Evolutionary conservation across 2,888 invertebrate genomes (phyloP).

Genomic region (Drosophila phalerata): DNA sequence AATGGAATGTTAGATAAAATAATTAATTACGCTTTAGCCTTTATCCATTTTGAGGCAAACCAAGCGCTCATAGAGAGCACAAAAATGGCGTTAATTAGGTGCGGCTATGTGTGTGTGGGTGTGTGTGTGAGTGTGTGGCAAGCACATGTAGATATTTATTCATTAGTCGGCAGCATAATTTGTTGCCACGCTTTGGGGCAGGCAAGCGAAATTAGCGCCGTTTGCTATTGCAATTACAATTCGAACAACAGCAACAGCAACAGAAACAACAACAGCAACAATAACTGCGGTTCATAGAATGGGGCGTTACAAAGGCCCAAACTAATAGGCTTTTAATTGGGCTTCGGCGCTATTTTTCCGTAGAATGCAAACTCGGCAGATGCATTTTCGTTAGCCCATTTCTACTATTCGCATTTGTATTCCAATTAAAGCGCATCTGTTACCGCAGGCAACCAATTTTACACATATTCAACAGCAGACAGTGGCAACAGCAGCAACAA

Average conservation of each 20-base stretch:
- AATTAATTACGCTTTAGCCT: constrained; percentile 38
- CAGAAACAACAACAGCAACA: constrained; percentile 18
- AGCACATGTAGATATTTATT: constrained; percentile 62
- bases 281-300: constrained; percentile 13
- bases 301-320: constrained; percentile 25
- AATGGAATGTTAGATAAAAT: constrained; percentile 20
- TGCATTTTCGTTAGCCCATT: constrained; percentile 10
- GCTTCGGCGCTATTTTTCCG: constrained; percentile 25
- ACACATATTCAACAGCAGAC: constrained; percentile 51
- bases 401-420: constrained; percentile 42
- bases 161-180: constrained; percentile 67
- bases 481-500: constrained; percentile 15
- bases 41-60: not conserved
- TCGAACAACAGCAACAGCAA: constrained; percentile 35
- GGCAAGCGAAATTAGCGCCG: constrained; percentile 42
- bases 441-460: constrained; percentile 66
- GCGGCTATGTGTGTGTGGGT: constrained; percentile 11
- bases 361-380: not conserved
- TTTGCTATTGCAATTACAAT: constrained; percentile 58
- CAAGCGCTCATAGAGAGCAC: not conserved
- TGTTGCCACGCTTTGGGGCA: constrained; percentile 60
- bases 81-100: constrained; percentile 57
- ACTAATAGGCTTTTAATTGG: constrained; percentile 75
- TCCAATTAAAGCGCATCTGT: constrained; percentile 73
- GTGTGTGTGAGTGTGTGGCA: constrained; percentile 12